Percentiles rank a stretch among this genome's conserved stretches.
Conservation (phyloP, 2,888 invertebrate species). For the Lypha dubia region DNA sequence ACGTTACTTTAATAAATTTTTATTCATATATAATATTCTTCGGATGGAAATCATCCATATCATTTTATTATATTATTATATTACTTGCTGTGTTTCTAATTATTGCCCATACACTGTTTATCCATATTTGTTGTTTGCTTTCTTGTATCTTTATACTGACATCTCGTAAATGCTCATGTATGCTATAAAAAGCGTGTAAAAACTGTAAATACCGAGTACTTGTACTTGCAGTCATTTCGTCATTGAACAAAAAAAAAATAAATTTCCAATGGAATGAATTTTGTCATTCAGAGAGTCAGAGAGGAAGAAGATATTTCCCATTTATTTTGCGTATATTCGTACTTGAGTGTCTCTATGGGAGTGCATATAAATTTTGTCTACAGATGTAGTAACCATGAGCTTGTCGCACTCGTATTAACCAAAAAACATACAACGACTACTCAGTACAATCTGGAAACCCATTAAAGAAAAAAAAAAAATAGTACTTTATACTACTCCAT, state of each 20-base stretch:
- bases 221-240: conserved; percentile 50
- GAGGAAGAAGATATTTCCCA: conserved; percentile 4
- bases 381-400: conserved; percentile 17
- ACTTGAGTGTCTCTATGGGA: conserved; percentile 14
- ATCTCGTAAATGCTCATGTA: conserved; percentile 27
- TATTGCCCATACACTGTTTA: conserved; percentile 7
- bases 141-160: background rate
- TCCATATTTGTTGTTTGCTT: background rate
- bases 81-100: background rate
- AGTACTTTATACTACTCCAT: conserved; percentile 37
- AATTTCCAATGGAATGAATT: conserved; percentile 28
- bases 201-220: conserved; percentile 55
- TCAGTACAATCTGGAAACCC: conserved; percentile 20
- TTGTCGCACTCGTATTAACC: background rate
- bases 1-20: too few species aligned
- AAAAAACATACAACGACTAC: conserved; percentile 10
- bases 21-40: too few species aligned
- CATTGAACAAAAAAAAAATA: conserved; percentile 20
- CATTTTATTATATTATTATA: too few species aligned
- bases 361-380: conserved; percentile 13
- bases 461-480: conserved; percentile 28
- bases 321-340: conserved; percentile 1
- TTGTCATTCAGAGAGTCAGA: conserved; percentile 39
- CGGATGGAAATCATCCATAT: too few species aligned
- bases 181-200: background rate